These are phyloP conservation scores for Bombus pyrosoma DNA, from an alignment of 1,140 invertebrate species.

Conservation along the genomic window DNA sequence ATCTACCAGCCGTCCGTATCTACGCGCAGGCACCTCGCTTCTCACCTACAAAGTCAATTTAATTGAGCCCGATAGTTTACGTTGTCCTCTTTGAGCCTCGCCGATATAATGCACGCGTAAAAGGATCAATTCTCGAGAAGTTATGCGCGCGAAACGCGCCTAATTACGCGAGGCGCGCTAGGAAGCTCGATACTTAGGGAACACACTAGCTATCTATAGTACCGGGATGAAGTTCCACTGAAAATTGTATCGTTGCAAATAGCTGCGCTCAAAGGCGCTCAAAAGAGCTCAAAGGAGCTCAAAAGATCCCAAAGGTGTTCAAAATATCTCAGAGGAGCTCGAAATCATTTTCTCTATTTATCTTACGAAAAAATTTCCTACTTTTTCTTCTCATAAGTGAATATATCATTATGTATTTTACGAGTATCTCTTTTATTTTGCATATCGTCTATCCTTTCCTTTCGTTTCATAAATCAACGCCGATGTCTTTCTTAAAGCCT, in stretches of 20 bases:
- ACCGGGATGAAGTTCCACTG: background rate
- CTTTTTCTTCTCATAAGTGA: background rate
- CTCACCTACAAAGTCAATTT: slow-evolving; percentile 35
- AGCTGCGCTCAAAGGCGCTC: background rate
- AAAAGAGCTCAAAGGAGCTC: background rate
- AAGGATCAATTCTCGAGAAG: slow-evolving; percentile 30
- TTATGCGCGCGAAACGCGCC: slow-evolving; percentile 7
- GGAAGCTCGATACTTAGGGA: background rate
- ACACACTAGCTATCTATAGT: background rate
- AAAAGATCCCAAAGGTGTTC: background rate
- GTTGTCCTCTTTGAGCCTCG: slow-evolving; percentile 27
- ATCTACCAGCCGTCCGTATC: background rate
- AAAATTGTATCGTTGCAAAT: background rate
- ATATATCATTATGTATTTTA: no score
- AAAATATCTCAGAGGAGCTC: no score
- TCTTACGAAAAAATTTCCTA: background rate
- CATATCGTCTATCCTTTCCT: no score
- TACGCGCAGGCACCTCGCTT: background rate
- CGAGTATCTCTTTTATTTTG: no score
- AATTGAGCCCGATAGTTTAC: slow-evolving; percentile 31
- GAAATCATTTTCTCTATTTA: background rate
- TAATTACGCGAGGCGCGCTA: slow-evolving; percentile 16
- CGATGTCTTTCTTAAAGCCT: no score
- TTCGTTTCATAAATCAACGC: no score
- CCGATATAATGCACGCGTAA: slow-evolving; percentile 18